Conservation (phyloP, 2,888 invertebrate species). For the Tinea semifulvella region DNA sequence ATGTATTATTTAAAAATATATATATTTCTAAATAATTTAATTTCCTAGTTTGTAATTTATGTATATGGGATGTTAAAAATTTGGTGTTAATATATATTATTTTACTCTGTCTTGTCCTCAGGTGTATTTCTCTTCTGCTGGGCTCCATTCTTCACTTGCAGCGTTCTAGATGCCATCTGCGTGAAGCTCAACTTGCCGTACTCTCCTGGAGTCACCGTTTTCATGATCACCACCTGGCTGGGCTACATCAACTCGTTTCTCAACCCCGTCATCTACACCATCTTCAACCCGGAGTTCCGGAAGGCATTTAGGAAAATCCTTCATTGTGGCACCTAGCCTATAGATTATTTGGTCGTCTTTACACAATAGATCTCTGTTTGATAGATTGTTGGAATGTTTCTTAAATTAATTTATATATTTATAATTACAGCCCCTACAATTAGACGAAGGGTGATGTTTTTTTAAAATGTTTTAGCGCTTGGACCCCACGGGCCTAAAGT, state of each 20-base stretch:
- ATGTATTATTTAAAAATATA: too few relatives aligned
- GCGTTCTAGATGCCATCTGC: constrained; percentile 96
- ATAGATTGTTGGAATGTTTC: not conserved
- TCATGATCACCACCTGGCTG: constrained; percentile 96
- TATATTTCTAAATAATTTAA: too few relatives aligned
- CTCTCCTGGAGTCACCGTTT: constrained; percentile 86
- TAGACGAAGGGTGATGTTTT: too few relatives aligned
- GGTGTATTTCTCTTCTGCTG: constrained; percentile 98
- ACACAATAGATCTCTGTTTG: constrained; percentile 31
- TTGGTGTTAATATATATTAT: too few relatives aligned
- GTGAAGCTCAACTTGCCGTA: constrained; percentile 82
- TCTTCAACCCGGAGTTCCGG: constrained; percentile 96
- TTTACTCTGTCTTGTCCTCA: constrained; percentile 45
- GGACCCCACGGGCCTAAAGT: too few relatives aligned
- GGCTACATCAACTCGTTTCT: constrained; percentile 97
- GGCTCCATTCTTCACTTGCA: constrained; percentile 99
- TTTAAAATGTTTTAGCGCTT: too few relatives aligned
- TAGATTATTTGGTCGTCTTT: constrained; percentile 53
- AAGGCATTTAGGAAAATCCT: constrained; percentile 97
- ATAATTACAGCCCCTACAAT: too few relatives aligned
- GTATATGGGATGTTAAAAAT: too few relatives aligned
- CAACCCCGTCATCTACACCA: constrained; percentile 94
- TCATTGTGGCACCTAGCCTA: constrained; percentile 69
- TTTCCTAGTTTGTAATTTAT: too few relatives aligned
- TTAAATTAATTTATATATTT: not conserved